Conservation (phyloP, 2,888 invertebrate species). For the Phyllotreta cruciferae region DNA sequence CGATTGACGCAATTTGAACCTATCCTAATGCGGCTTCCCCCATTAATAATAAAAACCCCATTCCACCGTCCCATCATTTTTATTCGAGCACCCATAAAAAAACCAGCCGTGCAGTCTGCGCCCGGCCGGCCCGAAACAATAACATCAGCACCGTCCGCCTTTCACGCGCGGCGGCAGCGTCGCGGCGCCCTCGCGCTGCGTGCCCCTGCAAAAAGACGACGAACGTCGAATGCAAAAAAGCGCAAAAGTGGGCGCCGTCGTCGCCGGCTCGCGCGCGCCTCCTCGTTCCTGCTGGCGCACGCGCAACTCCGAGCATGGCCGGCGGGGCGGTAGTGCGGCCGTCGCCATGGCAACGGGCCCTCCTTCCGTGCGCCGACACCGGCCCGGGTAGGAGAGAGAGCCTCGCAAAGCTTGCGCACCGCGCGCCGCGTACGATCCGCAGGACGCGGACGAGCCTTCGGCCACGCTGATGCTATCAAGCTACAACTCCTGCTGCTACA, state of each 20-base stretch:
- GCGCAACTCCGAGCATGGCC: constrained; percentile 57
- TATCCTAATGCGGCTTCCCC: no score
- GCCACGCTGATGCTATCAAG: neutral
- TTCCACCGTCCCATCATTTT: no score
- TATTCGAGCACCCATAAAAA: no score
- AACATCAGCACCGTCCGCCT: no score
- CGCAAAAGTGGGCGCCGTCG: constrained; percentile 45
- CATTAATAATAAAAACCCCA: no score
- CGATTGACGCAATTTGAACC: no score
- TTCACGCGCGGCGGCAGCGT: no score
- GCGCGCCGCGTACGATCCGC: neutral
- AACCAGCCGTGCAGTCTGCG: no score
- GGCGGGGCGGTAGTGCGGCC: constrained; percentile 62
- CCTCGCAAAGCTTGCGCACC: constrained; percentile 32
- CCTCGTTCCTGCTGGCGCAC: constrained; percentile 46
- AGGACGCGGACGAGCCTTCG: no score
- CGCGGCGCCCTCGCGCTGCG: constrained; percentile 1
- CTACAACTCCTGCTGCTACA: neutral
- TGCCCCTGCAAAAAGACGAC: constrained; percentile 37
- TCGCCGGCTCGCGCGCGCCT: constrained; percentile 49
- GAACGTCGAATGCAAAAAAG: constrained; percentile 35
- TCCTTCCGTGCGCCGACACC: constrained; percentile 31
- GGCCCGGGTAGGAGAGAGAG: constrained; percentile 11
- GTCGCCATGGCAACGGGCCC: constrained; percentile 59
- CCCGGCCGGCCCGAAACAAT: no score